Conservation (phyloP, 2,888 invertebrate species). For the Drosophila merina region DNA sequence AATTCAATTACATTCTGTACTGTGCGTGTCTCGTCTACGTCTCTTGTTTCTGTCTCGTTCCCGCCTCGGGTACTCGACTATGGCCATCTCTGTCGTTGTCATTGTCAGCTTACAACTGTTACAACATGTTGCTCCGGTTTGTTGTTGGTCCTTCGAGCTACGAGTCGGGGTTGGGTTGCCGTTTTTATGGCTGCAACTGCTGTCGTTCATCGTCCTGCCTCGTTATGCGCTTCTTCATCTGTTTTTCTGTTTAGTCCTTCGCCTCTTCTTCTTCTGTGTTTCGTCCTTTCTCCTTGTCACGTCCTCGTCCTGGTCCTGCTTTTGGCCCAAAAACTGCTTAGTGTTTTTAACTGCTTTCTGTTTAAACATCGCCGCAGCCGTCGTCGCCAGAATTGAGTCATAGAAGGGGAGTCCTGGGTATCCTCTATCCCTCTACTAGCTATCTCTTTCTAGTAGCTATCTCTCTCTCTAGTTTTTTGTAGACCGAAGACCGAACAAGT, state of each 20-base stretch:
- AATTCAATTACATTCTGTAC: conserved; percentile 73
- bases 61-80: neutral
- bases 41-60: neutral
- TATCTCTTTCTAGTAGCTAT: no score
- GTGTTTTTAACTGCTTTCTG: conserved; percentile 49
- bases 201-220: conserved; percentile 16
- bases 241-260: neutral
- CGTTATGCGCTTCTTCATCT: conserved; percentile 26
- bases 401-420: neutral
- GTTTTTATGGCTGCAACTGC: conserved; percentile 61
- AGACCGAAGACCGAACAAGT: neutral
- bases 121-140: conserved; percentile 41
- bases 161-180: conserved; percentile 32
- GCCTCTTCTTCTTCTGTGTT: no score
- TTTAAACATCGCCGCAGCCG: conserved; percentile 42
- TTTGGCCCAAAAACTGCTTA: conserved; percentile 19
- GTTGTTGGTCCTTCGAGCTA: neutral
- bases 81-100: conserved; percentile 34
- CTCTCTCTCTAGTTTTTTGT: neutral
- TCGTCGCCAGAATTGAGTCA: conserved; percentile 36
- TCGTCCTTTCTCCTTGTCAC: neutral
- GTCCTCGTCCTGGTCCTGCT: neutral
- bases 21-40: conserved; percentile 15
- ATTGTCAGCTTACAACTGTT: conserved; percentile 66
- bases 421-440: neutral